These are phyloP conservation scores for Anthophora plumipes DNA, from an alignment of 2,888 invertebrate species.

Conservation along the genomic window DNA sequence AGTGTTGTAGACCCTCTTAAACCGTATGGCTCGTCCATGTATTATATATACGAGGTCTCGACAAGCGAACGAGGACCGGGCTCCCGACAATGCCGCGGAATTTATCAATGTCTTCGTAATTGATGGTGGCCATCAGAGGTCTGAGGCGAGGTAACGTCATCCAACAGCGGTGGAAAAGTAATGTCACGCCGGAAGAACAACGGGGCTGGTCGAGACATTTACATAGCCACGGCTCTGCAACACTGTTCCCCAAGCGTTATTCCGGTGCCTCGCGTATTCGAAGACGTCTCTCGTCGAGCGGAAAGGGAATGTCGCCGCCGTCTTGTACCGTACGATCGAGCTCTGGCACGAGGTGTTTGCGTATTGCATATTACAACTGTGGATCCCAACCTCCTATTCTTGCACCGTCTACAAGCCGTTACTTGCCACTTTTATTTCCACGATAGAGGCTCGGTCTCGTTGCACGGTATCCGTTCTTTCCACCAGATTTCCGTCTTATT, in stretches of 20 bases:
- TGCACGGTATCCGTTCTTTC: slow-evolving; percentile 72
- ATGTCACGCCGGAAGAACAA: slow-evolving; percentile 60
- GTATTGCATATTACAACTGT: slow-evolving; percentile 55
- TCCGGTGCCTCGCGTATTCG: slow-evolving; percentile 23
- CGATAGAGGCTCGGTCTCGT: slow-evolving; percentile 66
- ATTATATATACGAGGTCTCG: neutral
- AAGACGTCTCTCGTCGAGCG: slow-evolving; percentile 49
- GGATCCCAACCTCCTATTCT: slow-evolving; percentile 26
- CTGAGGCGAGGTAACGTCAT: slow-evolving; percentile 44
- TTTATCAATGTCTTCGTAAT: slow-evolving; percentile 68
- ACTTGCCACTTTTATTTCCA: slow-evolving; percentile 67
- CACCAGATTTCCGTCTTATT: slow-evolving; percentile 75
- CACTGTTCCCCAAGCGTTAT: slow-evolving; percentile 27
- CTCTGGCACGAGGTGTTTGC: slow-evolving; percentile 45
- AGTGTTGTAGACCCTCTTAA: slow-evolving; percentile 20
- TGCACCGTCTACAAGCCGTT: slow-evolving; percentile 44
- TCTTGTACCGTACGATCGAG: slow-evolving; percentile 25
- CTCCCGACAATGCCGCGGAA: slow-evolving; percentile 57
- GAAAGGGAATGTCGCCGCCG: slow-evolving; percentile 44
- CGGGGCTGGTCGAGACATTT: slow-evolving; percentile 38
- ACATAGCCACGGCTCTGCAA: slow-evolving; percentile 19
- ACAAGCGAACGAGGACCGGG: slow-evolving; percentile 29
- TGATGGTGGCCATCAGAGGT: slow-evolving; percentile 57
- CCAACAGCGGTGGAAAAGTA: slow-evolving; percentile 47
- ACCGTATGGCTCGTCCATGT: neutral